These are phyloP conservation scores for Dryadula phaetusa DNA, from an alignment of 2,888 invertebrate genomes.

Conservation along the genomic window DNA sequence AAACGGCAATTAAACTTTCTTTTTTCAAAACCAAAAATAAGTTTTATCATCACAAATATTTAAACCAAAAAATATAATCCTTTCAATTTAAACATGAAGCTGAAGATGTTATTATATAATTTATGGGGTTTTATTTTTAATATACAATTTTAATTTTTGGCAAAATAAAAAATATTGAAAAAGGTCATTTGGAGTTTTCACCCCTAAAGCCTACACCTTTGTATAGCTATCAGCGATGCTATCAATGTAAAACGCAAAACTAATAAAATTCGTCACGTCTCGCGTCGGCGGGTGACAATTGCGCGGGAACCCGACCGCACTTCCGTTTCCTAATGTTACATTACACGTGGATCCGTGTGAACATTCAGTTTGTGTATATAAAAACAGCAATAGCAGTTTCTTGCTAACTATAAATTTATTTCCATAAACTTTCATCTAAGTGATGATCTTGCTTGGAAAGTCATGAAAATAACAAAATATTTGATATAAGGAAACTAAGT, in stretches of 20 bases:
- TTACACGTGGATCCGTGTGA: conserved; percentile 49
- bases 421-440: background rate
- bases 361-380: conserved; percentile 36
- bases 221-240: conserved; percentile 31
- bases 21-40: too few relatives aligned
- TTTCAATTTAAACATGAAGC: too few relatives aligned
- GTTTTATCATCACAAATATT: too few relatives aligned
- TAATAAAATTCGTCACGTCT: conserved; percentile 55
- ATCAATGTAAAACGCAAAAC: conserved; percentile 49
- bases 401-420: background rate
- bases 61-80: too few relatives aligned
- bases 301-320: conserved; percentile 64
- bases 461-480: background rate
- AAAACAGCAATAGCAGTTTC: conserved; percentile 6
- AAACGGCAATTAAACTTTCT: too few relatives aligned
- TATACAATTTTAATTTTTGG: too few relatives aligned
- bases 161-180: too few relatives aligned
- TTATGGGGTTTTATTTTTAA: too few relatives aligned
- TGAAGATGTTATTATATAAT: too few relatives aligned
- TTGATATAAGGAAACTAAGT: background rate
- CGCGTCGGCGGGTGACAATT: conserved; percentile 61
- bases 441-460: background rate
- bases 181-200: background rate
- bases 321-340: conserved; percentile 71
- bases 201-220: background rate